Evolutionary conservation across 2,113 vertebrate genomes (phyloP).

Genomic region (Calidris pugnax): DNA sequence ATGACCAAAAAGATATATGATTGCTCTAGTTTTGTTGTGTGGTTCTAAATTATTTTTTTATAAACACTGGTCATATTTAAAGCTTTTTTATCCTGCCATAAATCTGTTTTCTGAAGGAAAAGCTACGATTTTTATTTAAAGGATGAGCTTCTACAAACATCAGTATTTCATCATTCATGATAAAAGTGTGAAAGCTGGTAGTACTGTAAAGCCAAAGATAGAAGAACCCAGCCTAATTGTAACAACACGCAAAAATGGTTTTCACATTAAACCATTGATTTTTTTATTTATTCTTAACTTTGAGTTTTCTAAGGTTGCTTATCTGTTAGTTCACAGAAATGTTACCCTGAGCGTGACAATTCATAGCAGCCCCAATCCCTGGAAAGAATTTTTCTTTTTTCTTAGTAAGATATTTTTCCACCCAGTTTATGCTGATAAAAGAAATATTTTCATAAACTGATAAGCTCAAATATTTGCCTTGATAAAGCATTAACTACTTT

Average conservation of each 20-base stretch:
- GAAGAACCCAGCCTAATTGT: background rate
- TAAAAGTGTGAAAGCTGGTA: background rate
- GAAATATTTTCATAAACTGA: background rate
- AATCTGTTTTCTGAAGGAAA: background rate
- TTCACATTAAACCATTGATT: background rate
- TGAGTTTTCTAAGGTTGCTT: background rate
- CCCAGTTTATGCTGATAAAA: background rate
- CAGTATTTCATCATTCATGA: background rate
- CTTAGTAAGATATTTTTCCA: background rate
- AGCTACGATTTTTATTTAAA: background rate
- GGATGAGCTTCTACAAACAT: background rate
- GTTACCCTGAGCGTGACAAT: background rate
- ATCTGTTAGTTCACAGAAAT: background rate
- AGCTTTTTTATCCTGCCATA: background rate
- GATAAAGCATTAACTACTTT: background rate
- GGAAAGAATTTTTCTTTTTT: background rate
- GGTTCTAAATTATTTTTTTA: background rate
- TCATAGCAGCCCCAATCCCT: background rate
- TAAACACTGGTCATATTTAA: background rate
- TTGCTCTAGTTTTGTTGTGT: background rate
- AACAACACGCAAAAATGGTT: background rate
- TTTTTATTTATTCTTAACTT: background rate
- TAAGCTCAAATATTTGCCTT: constrained; percentile 12
- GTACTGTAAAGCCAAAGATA: background rate
- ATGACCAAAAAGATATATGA: background rate